phyloP scores from a whole-genome alignment of 2,888 invertebrate genomes.

The Timema cristinae region DNA sequence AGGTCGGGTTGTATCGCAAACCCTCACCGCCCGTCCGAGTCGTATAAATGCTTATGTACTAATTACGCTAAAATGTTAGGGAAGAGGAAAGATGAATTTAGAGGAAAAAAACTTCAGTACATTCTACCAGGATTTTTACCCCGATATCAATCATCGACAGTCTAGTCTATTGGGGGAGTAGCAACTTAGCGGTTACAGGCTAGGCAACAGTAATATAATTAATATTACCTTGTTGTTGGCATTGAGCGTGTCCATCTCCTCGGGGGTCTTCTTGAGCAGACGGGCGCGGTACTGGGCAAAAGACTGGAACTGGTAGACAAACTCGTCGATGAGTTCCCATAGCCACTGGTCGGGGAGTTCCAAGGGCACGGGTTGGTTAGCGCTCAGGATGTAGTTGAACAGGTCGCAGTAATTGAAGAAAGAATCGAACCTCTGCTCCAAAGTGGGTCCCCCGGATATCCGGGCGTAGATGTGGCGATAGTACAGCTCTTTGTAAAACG shows the following conservation, averaged over 20 bases:
- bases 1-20: no score
- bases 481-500: slow-evolving; percentile 95
- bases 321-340: slow-evolving; percentile 99
- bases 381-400: slow-evolving; percentile 92
- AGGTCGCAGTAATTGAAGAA: slow-evolving; percentile 98
- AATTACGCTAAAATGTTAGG: no score
- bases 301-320: slow-evolving; percentile 96
- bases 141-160: no score
- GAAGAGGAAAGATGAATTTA: no score
- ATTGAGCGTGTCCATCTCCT: slow-evolving; percentile 73
- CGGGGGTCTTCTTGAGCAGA: slow-evolving; percentile 69
- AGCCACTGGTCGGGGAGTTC: slow-evolving; percentile 98
- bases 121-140: no score
- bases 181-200: no score
- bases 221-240: slow-evolving; percentile 55
- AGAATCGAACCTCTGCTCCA: slow-evolving; percentile 90
- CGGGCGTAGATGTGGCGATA: slow-evolving; percentile 96
- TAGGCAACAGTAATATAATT: no score
- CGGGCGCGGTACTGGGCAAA: slow-evolving; percentile 78
- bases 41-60: no score
- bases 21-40: no score
- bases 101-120: no score
- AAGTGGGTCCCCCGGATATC: slow-evolving; percentile 81
- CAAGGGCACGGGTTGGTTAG: slow-evolving; percentile 80
- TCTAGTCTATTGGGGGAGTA: no score